These are phyloP conservation scores for Menidia beryllina DNA, from an alignment of 2,113 vertebrate species.

Conservation along the genomic window DNA sequence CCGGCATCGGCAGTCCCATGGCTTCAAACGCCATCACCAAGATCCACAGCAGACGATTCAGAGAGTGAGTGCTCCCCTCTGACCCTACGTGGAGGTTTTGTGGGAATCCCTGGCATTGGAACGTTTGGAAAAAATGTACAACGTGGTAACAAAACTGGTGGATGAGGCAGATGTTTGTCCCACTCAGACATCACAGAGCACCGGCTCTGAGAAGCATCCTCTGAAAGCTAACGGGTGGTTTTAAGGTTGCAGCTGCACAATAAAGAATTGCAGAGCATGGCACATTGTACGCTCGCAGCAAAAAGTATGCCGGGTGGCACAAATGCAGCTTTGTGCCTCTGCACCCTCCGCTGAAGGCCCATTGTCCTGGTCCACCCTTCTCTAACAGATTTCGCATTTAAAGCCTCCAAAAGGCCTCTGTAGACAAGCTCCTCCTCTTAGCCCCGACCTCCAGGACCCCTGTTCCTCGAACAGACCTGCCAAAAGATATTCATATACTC, in stretches of 20 bases:
- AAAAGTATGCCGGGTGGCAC: conserved; percentile 69
- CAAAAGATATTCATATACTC: not conserved
- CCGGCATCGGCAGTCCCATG: conserved; percentile 98
- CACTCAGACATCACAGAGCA: conserved; percentile 48
- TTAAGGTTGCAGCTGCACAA: conserved; percentile 66
- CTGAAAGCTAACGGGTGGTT: conserved; percentile 48
- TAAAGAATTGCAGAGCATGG: conserved; percentile 70
- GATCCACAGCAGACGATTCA: conserved; percentile 98
- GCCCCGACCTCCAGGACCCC: conserved; percentile 25
- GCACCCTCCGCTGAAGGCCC: conserved; percentile 56
- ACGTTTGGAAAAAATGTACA: conserved; percentile 38
- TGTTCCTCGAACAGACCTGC: conserved; percentile 29
- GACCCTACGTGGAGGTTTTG: not conserved
- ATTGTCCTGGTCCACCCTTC: conserved; percentile 69
- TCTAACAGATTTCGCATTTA: conserved; percentile 70
- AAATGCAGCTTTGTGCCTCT: conserved; percentile 73
- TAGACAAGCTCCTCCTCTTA: conserved; percentile 51
- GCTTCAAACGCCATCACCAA: conserved; percentile 96
- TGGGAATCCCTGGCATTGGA: conserved; percentile 35
- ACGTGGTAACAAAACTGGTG: conserved; percentile 32
- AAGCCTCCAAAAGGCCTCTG: conserved; percentile 55
- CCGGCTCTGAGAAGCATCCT: conserved; percentile 27
- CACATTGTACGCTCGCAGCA: conserved; percentile 60
- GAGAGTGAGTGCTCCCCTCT: conserved; percentile 88
- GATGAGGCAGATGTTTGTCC: conserved; percentile 52